phyloP scores from a whole-genome alignment of 2,113 vertebrate species.

The Coptodon rendalli region DNA sequence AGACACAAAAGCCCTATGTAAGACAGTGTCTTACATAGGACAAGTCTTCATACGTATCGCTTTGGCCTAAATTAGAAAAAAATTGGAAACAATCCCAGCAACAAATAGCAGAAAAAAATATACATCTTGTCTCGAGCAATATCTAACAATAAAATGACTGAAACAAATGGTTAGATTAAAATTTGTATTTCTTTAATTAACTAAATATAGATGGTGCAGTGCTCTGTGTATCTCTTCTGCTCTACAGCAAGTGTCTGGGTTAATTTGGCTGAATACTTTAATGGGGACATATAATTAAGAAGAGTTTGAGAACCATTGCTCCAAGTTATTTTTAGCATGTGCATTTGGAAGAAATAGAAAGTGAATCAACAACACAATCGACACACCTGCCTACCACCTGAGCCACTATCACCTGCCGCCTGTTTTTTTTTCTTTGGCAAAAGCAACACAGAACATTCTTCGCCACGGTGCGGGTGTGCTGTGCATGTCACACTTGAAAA shows the following conservation, averaged over 20 bases:
- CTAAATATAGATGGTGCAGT: background rate
- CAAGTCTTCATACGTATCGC: background rate
- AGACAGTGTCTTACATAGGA: background rate
- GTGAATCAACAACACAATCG: background rate
- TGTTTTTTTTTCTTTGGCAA: background rate
- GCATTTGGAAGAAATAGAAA: background rate
- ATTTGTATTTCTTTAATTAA: background rate
- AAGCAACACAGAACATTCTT: background rate
- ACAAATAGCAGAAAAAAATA: background rate
- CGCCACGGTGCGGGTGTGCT: background rate
- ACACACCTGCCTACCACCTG: background rate
- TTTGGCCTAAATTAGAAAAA: background rate
- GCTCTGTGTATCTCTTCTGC: background rate
- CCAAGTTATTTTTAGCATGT: background rate
- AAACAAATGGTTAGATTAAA: background rate
- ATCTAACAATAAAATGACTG: background rate
- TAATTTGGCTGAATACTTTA: background rate
- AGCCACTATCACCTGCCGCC: background rate
- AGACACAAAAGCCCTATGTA: background rate
- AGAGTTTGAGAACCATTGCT: background rate
- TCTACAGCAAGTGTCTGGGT: background rate
- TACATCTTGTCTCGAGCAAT: background rate
- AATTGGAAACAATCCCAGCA: background rate
- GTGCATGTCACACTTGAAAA: background rate
- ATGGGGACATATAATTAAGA: background rate